Percentiles rank a stretch among this genome's conserved stretches.
phyloP scores from a whole-genome alignment of 2,113 vertebrate genomes.

The Thalassarche chlororhynchos region DNA sequence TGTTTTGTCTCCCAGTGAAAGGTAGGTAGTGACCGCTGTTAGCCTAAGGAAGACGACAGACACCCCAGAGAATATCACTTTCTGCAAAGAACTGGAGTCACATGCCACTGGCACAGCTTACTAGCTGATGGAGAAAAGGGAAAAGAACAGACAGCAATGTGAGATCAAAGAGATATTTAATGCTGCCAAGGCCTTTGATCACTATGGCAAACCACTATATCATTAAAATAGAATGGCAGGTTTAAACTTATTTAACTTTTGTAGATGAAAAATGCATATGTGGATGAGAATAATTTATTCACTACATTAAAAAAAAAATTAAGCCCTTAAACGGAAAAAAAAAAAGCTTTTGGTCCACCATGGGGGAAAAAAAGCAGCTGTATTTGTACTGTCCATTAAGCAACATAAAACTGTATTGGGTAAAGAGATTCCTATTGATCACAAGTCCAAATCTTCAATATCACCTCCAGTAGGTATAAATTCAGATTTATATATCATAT shows the following conservation, averaged over 20 bases:
- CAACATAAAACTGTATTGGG: not conserved
- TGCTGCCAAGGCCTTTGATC: not conserved
- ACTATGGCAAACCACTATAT: not conserved
- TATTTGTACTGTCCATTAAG: not conserved
- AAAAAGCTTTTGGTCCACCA: not conserved
- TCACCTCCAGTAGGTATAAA: not conserved
- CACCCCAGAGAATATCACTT: not conserved
- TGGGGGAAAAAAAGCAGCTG: not conserved
- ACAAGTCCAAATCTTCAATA: not conserved
- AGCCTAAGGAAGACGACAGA: not conserved
- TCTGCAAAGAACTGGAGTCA: not conserved
- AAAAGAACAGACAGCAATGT: not conserved
- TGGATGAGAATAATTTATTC: not conserved
- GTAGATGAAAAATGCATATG: not conserved
- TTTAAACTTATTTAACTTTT: not conserved
- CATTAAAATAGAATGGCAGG: not conserved
- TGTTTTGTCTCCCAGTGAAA: not conserved
- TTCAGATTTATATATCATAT: not conserved
- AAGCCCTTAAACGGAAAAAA: not conserved
- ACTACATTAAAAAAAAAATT: not conserved
- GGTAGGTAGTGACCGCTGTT: not conserved
- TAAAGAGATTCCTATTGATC: not conserved
- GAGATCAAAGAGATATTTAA: not conserved
- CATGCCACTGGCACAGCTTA: not conserved
- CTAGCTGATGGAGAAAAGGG: not conserved